Percentiles rank a stretch among this genome's conserved stretches.
Evolutionary conservation across 2,888 invertebrate genomes (phyloP).

Genomic region (Phengaris alcon): DNA sequence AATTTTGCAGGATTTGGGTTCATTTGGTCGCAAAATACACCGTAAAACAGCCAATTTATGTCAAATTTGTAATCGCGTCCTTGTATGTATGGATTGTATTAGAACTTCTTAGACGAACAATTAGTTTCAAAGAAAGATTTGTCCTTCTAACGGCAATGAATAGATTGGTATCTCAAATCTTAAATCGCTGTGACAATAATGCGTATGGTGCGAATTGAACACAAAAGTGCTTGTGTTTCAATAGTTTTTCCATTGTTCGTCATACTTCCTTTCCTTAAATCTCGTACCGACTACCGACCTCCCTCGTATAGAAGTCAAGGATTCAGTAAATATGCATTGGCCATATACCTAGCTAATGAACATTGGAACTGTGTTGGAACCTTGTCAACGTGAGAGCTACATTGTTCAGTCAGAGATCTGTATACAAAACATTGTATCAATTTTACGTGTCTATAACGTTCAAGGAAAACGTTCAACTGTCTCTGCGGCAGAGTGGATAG

Average conservation of each 20-base stretch:
- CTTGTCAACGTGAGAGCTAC: constrained; percentile 61
- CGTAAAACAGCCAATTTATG: too few species aligned
- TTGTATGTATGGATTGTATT: too few species aligned
- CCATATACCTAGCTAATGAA: constrained; percentile 51
- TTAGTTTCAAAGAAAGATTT: background rate
- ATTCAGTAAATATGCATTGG: constrained; percentile 52
- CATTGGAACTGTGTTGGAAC: constrained; percentile 62
- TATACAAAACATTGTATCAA: constrained; percentile 15
- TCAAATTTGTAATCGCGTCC: too few species aligned
- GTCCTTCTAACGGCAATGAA: background rate
- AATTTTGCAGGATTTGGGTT: too few species aligned
- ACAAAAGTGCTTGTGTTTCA: constrained; percentile 36
- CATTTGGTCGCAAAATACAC: too few species aligned
- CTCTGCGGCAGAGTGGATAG: too few species aligned
- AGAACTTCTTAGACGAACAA: too few species aligned
- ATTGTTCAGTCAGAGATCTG: constrained; percentile 55
- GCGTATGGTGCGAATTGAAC: background rate
- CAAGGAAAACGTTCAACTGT: background rate
- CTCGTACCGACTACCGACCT: constrained; percentile 45
- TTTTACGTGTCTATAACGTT: background rate
- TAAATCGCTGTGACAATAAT: background rate
- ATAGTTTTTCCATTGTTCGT: constrained; percentile 42
- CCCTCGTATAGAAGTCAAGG: constrained; percentile 65
- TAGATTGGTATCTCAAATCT: background rate
- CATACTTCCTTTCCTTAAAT: constrained; percentile 57